Evolutionary conservation across 2,888 invertebrate genomes (phyloP), one percentile per base, ranked within the genome.

Genomic region (Polyommatus icarus): DNA sequence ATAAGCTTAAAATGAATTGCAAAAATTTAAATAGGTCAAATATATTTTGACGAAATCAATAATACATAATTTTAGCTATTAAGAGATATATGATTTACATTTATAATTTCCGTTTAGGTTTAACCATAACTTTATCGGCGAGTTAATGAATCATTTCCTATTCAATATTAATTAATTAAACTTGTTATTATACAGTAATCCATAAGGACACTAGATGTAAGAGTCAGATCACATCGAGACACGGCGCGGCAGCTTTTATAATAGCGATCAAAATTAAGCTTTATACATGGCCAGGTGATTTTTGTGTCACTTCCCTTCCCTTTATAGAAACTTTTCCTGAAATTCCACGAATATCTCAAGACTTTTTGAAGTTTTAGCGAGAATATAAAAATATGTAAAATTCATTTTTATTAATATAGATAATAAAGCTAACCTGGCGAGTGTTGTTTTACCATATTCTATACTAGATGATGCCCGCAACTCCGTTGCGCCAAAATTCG

Each of bases 131-230:
- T 54, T 54, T 50, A 54, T 75, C 18, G 6, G 18, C n/a, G 5
- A 75, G 24, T 12, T 29, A 29, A 50, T 54, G 75, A 75, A 54
- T 75, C 75, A 54, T 50, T 75, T 75, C 75, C 54, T 75, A 75
- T 29, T 54, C 24, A 29, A 50, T 50, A 50, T 75, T 50, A 54
- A 75, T 75, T 46, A 46, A 29, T 29, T 3, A 18, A 75, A 72
- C 72, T 40, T 72, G 72, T 10, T 40, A 24, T 54, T 24, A 54
- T 46, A 18, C 20, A 73, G 12, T 12, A 73, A 73, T 20, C 24
- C 73, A 46, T 12, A 73, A 73, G 73, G 73, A 73, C 73, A 46
- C 73, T 40, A 20, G 46, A 20, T 73, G 8, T 24, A 61, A 20
- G 24, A 20, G 24, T 59, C 20, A 7, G 59, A 0, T n/a, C 18